These are phyloP conservation scores for Drosophila trichaetosa DNA, from an alignment of 2,888 invertebrate genomes.

Conservation along the genomic window DNA sequence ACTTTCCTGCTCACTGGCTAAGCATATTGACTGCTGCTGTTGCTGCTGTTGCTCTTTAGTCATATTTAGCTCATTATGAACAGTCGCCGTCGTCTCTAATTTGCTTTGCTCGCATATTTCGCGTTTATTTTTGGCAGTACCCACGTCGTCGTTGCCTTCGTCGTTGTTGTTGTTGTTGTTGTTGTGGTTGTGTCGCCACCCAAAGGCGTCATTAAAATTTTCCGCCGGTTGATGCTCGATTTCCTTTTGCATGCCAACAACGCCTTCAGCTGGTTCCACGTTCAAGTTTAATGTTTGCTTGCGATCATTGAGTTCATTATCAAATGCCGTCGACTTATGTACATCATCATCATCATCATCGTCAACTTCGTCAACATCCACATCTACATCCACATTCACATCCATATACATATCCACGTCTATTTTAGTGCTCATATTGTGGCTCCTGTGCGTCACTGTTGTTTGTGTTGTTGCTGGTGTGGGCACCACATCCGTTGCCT, in stretches of 20 bases:
- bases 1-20: conserved; percentile 59
- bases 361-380: conserved; percentile 28
- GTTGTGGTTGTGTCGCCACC: conserved; percentile 49
- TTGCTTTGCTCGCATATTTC: conserved; percentile 74
- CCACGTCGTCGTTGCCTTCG: conserved; percentile 35
- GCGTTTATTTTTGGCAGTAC: conserved; percentile 73
- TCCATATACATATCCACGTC: conserved; percentile 35
- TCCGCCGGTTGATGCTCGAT: conserved; percentile 77
- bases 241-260: conserved; percentile 66
- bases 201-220: conserved; percentile 79
- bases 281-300: conserved; percentile 73
- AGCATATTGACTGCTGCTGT: conserved; percentile 67
- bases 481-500: conserved; percentile 46
- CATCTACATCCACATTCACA: conserved; percentile 1
- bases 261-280: conserved; percentile 47
- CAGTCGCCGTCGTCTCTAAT: conserved; percentile 52
- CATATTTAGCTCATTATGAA: conserved; percentile 77
- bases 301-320: conserved; percentile 71
- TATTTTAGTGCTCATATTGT: conserved; percentile 61
- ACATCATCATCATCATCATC: conserved; percentile 36
- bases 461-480: conserved; percentile 38
- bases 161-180: conserved; percentile 14
- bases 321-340: conserved; percentile 60
- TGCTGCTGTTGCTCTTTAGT: conserved; percentile 55
- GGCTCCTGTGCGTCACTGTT: conserved; percentile 68